These are phyloP conservation scores for Serripes groenlandicus DNA, from an alignment of 2,888 invertebrate genomes.

Conservation along the genomic window DNA sequence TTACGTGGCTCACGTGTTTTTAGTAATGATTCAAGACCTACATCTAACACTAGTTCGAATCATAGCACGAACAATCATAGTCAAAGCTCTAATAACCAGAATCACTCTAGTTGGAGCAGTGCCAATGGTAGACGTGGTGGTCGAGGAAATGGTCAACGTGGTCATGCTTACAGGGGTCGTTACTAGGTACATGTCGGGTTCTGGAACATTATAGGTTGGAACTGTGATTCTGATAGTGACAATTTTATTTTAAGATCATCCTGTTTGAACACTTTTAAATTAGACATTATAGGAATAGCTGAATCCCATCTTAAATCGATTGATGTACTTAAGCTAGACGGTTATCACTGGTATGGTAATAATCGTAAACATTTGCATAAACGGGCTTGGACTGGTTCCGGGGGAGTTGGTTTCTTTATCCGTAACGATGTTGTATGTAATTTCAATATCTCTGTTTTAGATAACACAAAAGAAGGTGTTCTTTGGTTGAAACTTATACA, in stretches of 20 bases:
- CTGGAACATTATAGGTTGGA: slow-evolving; percentile 14
- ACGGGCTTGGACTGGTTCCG: slow-evolving; percentile 32
- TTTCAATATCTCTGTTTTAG: neutral
- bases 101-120: too few species aligned
- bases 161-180: too few species aligned
- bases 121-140: too few species aligned
- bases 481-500: neutral
- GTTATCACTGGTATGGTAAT: slow-evolving; percentile 14
- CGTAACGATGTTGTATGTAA: neutral
- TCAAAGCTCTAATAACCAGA: too few species aligned
- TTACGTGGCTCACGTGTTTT: too few species aligned
- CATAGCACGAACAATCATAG: too few species aligned
- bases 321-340: neutral
- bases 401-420: slow-evolving; percentile 39
- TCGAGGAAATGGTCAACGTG: too few species aligned
- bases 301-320: neutral
- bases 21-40: too few species aligned
- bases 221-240: neutral
- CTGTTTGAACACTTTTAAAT: neutral
- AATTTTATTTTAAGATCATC: slow-evolving; percentile 7
- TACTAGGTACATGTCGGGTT: slow-evolving; percentile 25
- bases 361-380: too few species aligned
- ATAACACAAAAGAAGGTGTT: neutral
- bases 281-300: slow-evolving; percentile 13
- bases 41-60: too few species aligned